Conservation (phyloP, 53 echinoderm and acorn worm species). For the Antedon mediterranea region DNA sequence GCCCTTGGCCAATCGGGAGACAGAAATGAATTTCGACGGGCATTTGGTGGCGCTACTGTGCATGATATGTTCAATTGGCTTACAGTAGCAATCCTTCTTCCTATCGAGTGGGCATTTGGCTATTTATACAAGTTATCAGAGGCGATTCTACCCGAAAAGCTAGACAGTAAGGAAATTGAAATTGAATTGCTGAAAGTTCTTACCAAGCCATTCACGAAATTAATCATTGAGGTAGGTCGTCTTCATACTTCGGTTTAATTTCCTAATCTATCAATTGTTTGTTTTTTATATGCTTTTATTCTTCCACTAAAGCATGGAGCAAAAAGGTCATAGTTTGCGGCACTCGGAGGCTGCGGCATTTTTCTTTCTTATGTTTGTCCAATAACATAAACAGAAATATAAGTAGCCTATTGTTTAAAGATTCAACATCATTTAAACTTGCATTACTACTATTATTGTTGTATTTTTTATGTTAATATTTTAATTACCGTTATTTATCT, state of each 20-base stretch:
- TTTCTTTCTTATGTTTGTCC: no score
- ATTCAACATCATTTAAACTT: no score
- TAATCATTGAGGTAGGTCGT: constrained; percentile 50
- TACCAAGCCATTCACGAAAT: constrained; percentile 70
- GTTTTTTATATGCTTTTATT: neutral
- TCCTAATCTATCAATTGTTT: neutral
- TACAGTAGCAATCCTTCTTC: constrained; percentile 54
- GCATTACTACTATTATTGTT: no score
- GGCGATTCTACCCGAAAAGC: constrained; percentile 27
- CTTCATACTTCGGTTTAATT: no score
- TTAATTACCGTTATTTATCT: no score
- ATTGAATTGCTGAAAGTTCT: constrained; percentile 68
- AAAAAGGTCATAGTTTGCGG: no score
- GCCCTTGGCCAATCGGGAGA: constrained; percentile 52
- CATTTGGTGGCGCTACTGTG: constrained; percentile 86
- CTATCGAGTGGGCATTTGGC: constrained; percentile 42
- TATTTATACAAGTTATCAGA: constrained; percentile 39
- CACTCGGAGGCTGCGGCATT: no score
- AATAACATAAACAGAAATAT: no score
- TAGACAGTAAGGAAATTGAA: constrained; percentile 27
- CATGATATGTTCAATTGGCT: constrained; percentile 99
- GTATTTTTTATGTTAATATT: no score
- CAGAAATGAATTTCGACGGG: constrained; percentile 79
- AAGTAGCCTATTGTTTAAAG: no score
- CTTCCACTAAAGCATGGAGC: no score